Evolutionary conservation across 2,888 invertebrate species (phyloP).

Genomic region (Hirtodrosophila cameraria): DNA sequence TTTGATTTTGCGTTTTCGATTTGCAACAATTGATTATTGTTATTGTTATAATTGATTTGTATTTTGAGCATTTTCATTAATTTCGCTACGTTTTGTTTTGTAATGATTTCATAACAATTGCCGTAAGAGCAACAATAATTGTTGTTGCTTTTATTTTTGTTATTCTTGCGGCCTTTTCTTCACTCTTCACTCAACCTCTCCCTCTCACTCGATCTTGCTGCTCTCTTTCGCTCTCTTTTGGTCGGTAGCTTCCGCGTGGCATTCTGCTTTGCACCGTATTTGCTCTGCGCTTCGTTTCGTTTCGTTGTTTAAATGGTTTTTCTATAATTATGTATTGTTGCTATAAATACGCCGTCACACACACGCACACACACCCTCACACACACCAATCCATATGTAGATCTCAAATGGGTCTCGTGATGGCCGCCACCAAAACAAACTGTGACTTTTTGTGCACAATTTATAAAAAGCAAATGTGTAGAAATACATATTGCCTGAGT

Average conservation of each 20-base stretch:
- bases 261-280: constrained; percentile 61
- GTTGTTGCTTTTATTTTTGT: constrained; percentile 27
- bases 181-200: constrained; percentile 36
- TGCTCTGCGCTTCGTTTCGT: constrained; percentile 43
- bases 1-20: no score
- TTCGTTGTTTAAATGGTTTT: constrained; percentile 50
- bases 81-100: constrained; percentile 67
- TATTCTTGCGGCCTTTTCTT: constrained; percentile 30
- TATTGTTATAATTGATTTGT: constrained; percentile 7
- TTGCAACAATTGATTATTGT: background rate
- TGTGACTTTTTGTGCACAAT: constrained; percentile 35
- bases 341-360: constrained; percentile 61
- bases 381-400: constrained; percentile 12
- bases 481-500: constrained; percentile 3
- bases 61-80: constrained; percentile 3
- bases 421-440: constrained; percentile 55
- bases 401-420: constrained; percentile 66
- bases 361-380: constrained; percentile 16
- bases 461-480: constrained; percentile 22
- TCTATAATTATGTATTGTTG: constrained; percentile 73
- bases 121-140: constrained; percentile 58
- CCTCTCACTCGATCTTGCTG: constrained; percentile 5
- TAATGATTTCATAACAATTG: constrained; percentile 80
- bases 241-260: constrained; percentile 66
- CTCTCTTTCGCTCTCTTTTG: constrained; percentile 6